Percentiles rank a stretch among this genome's conserved stretches.
Evolutionary conservation across 2,888 invertebrate genomes (phyloP).

Genomic region (Cerceris ruficornis): DNA sequence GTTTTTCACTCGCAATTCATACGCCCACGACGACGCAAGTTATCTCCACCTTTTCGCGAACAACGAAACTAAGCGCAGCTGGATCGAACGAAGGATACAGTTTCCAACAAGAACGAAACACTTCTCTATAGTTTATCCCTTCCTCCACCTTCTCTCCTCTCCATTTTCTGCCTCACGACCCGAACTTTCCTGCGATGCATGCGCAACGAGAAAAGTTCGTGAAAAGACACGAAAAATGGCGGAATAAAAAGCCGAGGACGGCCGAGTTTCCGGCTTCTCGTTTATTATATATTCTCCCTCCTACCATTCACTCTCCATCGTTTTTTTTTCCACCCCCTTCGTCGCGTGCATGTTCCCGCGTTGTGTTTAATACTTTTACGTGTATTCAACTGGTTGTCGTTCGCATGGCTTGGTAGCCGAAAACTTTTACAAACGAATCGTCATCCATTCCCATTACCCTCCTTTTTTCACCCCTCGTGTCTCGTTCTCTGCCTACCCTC

Average conservation of each 20-base stretch:
- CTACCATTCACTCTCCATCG: not conserved
- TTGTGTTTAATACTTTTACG: constrained; percentile 46
- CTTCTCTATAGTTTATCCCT: constrained; percentile 23
- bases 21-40: constrained; percentile 11
- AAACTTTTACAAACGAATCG: constrained; percentile 51
- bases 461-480: constrained; percentile 8
- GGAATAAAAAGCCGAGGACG: constrained; percentile 20
- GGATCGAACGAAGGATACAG: constrained; percentile 22
- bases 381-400: constrained; percentile 57
- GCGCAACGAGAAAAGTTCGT: constrained; percentile 17
- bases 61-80: constrained; percentile 4
- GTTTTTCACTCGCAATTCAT: not conserved
- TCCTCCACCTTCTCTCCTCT: constrained; percentile 7
- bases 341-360: not conserved
- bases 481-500: not conserved
- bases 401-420: constrained; percentile 33
- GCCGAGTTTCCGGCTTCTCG: constrained; percentile 30
- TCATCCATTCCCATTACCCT: constrained; percentile 17
- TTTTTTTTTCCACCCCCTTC: not conserved
- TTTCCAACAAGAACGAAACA: constrained; percentile 33
- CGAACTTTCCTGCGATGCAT: constrained; percentile 32
- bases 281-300: constrained; percentile 19
- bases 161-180: constrained; percentile 16
- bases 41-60: constrained; percentile 34
- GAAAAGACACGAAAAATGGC: constrained; percentile 42